Evolutionary conservation across 2,888 invertebrate genomes (phyloP).

Genomic region (Caenorhabditis angaria): DNA sequence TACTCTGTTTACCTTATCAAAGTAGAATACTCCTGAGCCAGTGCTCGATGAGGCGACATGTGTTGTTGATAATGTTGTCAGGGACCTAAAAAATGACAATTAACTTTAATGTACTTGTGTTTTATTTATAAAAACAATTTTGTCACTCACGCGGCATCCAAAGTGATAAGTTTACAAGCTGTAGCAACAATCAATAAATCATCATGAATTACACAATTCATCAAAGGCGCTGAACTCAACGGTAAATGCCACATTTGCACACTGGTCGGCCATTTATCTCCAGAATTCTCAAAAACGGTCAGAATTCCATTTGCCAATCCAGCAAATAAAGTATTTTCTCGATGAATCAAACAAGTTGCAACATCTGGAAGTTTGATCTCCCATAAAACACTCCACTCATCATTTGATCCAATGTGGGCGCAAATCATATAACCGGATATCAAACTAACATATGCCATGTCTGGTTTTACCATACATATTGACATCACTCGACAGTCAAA

Average conservation of each 20-base stretch:
- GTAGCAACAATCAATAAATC: conserved; percentile 75
- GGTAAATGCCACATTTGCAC: conserved; percentile 75
- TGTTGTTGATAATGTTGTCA: conserved; percentile 67
- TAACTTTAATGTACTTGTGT: too few relatives aligned
- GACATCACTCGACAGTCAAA: conserved; percentile 75
- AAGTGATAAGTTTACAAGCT: conserved; percentile 74
- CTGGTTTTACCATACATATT: conserved; percentile 71
- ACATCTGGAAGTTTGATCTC: conserved; percentile 75
- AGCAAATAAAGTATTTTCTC: conserved; percentile 73
- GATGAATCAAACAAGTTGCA: conserved; percentile 73
- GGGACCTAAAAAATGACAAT: conserved; percentile 40
- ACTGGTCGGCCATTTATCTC: conserved; percentile 63
- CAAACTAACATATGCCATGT: conserved; percentile 74
- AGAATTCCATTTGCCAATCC: conserved; percentile 76
- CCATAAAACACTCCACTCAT: conserved; percentile 72
- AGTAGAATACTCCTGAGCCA: conserved; percentile 64
- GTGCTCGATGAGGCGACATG: conserved; percentile 74
- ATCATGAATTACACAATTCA: conserved; percentile 72
- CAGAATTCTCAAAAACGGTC: conserved; percentile 74
- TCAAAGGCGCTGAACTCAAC: conserved; percentile 75
- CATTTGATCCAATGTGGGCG: conserved; percentile 64
- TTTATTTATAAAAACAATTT: not conserved
- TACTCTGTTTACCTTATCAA: conserved; percentile 75
- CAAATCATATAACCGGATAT: conserved; percentile 74
- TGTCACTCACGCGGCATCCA: conserved; percentile 73